phyloP scores from a whole-genome alignment of 2,888 invertebrate species.

The Diaprepes abbreviatus region DNA sequence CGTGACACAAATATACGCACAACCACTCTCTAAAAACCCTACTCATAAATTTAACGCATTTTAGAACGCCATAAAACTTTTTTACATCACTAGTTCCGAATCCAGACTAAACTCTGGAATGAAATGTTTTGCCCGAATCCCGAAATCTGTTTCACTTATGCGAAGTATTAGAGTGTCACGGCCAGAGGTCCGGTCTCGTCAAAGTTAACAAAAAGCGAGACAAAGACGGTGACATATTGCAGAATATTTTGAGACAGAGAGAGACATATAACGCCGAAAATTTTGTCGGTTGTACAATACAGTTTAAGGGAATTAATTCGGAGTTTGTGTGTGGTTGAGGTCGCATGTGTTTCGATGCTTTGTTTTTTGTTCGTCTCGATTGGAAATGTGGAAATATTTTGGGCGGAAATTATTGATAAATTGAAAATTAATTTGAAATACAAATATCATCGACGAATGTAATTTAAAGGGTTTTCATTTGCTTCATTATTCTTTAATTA shows the following conservation, averaged over 20 bases:
- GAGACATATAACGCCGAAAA: too few relatives aligned
- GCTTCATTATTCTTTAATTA: too few relatives aligned
- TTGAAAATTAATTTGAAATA: too few relatives aligned
- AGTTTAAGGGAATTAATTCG: too few relatives aligned
- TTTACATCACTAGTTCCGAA: constrained; percentile 10
- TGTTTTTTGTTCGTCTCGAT: too few relatives aligned
- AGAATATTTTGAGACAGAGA: neutral
- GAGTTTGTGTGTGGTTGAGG: too few relatives aligned
- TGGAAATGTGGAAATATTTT: too few relatives aligned
- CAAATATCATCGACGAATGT: too few relatives aligned
- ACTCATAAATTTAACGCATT: constrained; percentile 3
- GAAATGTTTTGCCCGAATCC: constrained; percentile 13
- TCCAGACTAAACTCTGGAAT: constrained; percentile 24
- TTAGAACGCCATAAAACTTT: neutral
- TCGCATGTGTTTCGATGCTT: too few relatives aligned
- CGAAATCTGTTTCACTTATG: constrained; percentile 36
- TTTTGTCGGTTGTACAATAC: too few relatives aligned
- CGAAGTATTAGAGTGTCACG: constrained; percentile 18
- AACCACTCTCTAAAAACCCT: neutral
- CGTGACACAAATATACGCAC: neutral
- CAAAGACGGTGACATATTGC: neutral
- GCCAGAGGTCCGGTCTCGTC: constrained; percentile 26
- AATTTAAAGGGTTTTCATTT: too few relatives aligned
- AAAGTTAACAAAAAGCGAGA: constrained; percentile 11
- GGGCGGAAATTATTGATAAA: too few relatives aligned